Conservation (phyloP, 2,113 vertebrate genomes). For the Bubo blakistoni region DNA sequence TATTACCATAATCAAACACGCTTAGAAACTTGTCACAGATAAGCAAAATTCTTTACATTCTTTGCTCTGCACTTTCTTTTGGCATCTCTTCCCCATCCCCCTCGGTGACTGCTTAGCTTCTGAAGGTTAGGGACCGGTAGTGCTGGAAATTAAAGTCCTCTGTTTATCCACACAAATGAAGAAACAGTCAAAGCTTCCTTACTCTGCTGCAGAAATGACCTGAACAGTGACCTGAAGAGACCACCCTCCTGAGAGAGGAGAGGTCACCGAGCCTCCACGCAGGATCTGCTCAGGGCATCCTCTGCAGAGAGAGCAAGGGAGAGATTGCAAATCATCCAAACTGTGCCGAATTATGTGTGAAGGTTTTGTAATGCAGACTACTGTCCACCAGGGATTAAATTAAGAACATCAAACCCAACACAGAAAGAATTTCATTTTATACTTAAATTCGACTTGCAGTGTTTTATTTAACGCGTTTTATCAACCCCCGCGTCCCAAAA, state of each 20-base stretch:
- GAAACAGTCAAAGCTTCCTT: slow-evolving; percentile 25
- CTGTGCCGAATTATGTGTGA: slow-evolving; percentile 64
- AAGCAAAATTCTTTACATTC: slow-evolving; percentile 61
- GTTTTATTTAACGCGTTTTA: slow-evolving; percentile 39
- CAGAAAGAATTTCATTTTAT: slow-evolving; percentile 39
- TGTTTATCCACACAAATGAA: slow-evolving; percentile 17
- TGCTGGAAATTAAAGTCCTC: slow-evolving; percentile 22
- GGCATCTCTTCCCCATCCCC: slow-evolving; percentile 15
- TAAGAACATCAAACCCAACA: slow-evolving; percentile 59
- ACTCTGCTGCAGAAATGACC: slow-evolving; percentile 32
- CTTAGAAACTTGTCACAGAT: slow-evolving; percentile 58
- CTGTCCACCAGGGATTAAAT: slow-evolving; percentile 64
- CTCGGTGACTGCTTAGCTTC: not conserved
- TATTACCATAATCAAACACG: slow-evolving; percentile 60
- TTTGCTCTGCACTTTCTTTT: slow-evolving; percentile 34
- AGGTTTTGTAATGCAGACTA: slow-evolving; percentile 60
- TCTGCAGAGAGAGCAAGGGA: not conserved
- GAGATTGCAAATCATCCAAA: slow-evolving; percentile 54
- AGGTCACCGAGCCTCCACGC: not conserved
- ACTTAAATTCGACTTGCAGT: not conserved
- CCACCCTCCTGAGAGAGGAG: slow-evolving; percentile 53
- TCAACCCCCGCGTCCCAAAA: not conserved
- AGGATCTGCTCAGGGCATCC: slow-evolving; percentile 33
- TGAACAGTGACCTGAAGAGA: slow-evolving; percentile 35
- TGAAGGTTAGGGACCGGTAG: slow-evolving; percentile 26